Base-by-base conservation (phyloP, 1,140 invertebrate species). In the Ylistrum balloti region DNA sequence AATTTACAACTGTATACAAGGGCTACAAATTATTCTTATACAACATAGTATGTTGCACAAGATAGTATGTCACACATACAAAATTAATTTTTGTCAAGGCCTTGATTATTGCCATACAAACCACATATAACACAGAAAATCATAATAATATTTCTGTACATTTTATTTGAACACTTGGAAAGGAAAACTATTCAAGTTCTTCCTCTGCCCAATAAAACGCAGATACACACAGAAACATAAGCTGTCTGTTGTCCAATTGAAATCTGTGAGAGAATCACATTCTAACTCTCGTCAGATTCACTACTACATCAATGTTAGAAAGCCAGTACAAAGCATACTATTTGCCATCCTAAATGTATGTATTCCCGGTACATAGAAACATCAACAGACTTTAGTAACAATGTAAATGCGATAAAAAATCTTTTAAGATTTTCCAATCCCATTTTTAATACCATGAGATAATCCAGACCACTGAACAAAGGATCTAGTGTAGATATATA, bases 91-190 rank as follows among this genome's bases (percentile, higher is more conserved):
- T n/a, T n/a, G n/a, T n/a, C n/a, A n/a, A n/a, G n/a, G n/a, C n/a
- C n/a, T n/a, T n/a, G n/a, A n/a, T n/a, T n/a, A n/a, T n/a, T n/a
- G n/a, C n/a, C n/a, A n/a, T n/a, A n/a, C n/a, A n/a, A n/a, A n/a
- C n/a, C 41, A 28, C 56, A 74, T 5, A 5, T 74, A 7, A 74
- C 35, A 38, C 35, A 74, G 22, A 74, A 74, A 74, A 74, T 7
- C 15, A 74, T 28, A 28, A 11, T 74, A n/a, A 7, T 74, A 74
- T 74, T 74, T 74, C 56, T 74, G 56, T 74, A 74, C 56, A 74
- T 74, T 74, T 74, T 74, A 74, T 74, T 74, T 74, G 56, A 74
- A 74, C 56, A 74, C 56, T 74, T 74, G 56, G 56, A 74, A 74
- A 74, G 56, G 56, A 74, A 74, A 74, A 74, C 56, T 74, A 74